Base-by-base conservation (phyloP, 1,140 invertebrate species). In the Augochlora pura region DNA sequence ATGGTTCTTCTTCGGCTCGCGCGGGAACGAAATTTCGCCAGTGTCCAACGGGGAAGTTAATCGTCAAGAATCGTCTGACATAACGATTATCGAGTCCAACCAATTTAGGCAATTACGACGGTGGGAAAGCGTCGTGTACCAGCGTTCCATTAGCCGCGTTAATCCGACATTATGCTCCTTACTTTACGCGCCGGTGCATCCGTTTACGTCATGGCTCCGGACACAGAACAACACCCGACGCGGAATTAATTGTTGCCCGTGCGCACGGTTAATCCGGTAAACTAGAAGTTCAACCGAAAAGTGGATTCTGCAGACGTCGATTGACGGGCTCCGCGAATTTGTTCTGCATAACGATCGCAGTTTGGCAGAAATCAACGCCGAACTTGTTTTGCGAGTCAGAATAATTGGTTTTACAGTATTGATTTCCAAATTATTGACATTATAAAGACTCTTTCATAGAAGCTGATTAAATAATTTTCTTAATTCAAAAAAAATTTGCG, bases 91-190 rank as follows among this genome's bases (percentile, higher is more conserved):
- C 87, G 88, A 88, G 88, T 88, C 83, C 67, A 67, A 79, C 85
- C 88, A 90, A 92, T 91, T 91, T 84, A 88, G 82, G 74, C 90
- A 92, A 92, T 92, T 92, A 90, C 78, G 69, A 60, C 76, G 83
- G 86, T 92, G 90, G 88, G 89, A 92, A 91, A 89, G 80, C 76
- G 76, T 68, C 52, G 68, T 66, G 81, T 72, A 60, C 76, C 16
- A 57, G 38, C 27, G 75, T 67, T 86, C 84, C 72, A 83, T 85
- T 86, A 86, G 72, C 72, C 80, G 74, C 59, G 80, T 87, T 86
- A 87, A 84, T 76, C 76, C 79, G 62, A 25, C 79, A 69, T 87
- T 86, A 81, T 86, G 63, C 82, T 84, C 60, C 78, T 87, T 82
- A 77, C 42, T 88, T 85, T 78, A 68, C 74, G 57, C 72, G 67